Evolutionary conservation across 1,140 invertebrate genomes (phyloP).

Genomic region (Halotydeus destructor): DNA sequence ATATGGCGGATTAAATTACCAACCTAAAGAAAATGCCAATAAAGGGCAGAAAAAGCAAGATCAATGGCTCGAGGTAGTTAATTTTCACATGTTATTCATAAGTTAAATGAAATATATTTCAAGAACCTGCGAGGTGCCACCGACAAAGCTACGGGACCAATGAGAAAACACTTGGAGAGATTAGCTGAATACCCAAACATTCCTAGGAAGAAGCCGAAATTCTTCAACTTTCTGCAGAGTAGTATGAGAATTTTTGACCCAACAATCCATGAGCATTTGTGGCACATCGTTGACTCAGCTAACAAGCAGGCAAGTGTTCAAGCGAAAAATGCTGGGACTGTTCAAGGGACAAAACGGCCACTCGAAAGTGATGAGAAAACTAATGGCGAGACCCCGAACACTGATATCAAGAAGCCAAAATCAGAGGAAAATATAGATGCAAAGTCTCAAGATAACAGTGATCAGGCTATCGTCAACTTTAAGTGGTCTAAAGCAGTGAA

Average conservation of each 20-base stretch:
- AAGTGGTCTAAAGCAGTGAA: too few species aligned
- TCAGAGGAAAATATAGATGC: too few species aligned
- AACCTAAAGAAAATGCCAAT: conserved; percentile 43
- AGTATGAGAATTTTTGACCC: conserved; percentile 20
- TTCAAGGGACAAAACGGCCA: neutral
- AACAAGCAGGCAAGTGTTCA: neutral
- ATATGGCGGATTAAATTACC: conserved; percentile 62
- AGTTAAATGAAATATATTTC: conserved; percentile 43
- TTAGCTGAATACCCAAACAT: conserved; percentile 60
- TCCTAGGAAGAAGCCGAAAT: conserved; percentile 73
- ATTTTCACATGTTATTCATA: conserved; percentile 14
- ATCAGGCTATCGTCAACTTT: too few species aligned
- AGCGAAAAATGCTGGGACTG: neutral
- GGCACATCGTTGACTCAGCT: neutral
- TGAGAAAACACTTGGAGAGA: conserved; percentile 41
- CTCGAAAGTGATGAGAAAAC: neutral
- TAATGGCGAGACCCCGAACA: neutral
- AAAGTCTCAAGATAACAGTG: too few species aligned
- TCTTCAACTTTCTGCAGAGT: conserved; percentile 34
- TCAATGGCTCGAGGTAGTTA: conserved; percentile 53
- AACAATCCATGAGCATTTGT: neutral
- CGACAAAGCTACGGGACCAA: conserved; percentile 30
- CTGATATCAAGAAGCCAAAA: neutral
- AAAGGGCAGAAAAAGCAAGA: conserved; percentile 78
- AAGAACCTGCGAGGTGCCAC: conserved; percentile 23